These are phyloP conservation scores for Gadopsis bispinosus DNA, from an alignment of 2,797 vertebrate species.

Conservation along the genomic window DNA sequence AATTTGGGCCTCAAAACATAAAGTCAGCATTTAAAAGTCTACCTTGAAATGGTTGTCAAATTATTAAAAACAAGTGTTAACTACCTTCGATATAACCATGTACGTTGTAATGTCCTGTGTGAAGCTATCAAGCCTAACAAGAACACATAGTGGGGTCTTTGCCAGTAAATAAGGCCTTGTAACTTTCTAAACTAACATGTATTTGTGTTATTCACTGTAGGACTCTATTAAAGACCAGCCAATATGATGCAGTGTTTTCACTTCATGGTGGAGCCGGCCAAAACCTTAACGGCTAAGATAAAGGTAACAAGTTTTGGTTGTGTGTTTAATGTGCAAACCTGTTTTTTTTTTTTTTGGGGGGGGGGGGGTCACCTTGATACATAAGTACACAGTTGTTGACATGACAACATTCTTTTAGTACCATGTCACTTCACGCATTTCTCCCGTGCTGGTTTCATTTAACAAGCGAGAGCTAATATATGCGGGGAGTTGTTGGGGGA, in stretches of 20 bases:
- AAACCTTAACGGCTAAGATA: slow-evolving; percentile 82
- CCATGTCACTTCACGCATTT: slow-evolving; percentile 4
- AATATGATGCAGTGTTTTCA: slow-evolving; percentile 89
- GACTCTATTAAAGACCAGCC: slow-evolving; percentile 31
- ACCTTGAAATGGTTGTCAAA: too few relatives aligned
- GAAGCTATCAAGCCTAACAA: neutral
- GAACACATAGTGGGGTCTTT: neutral
- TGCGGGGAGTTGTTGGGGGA: slow-evolving; percentile 14
- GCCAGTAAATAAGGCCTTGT: neutral
- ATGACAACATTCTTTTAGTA: slow-evolving; percentile 13
- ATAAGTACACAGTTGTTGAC: slow-evolving; percentile 23
- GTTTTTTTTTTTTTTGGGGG: too few relatives aligned
- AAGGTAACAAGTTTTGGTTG: slow-evolving; percentile 73
- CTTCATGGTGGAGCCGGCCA: slow-evolving; percentile 86
- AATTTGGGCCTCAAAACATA: neutral
- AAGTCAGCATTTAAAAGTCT: neutral
- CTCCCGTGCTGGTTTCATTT: slow-evolving; percentile 20
- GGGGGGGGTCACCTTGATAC: slow-evolving; percentile 38
- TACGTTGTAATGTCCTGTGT: neutral
- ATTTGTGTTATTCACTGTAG: slow-evolving; percentile 44
- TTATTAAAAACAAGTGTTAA: neutral
- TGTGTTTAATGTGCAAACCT: slow-evolving; percentile 44
- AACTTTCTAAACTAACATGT: neutral
- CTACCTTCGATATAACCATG: neutral
- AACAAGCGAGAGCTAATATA: neutral